phyloP scores from a whole-genome alignment of 1,140 invertebrate genomes.

The Cheumatopsyche charites region DNA sequence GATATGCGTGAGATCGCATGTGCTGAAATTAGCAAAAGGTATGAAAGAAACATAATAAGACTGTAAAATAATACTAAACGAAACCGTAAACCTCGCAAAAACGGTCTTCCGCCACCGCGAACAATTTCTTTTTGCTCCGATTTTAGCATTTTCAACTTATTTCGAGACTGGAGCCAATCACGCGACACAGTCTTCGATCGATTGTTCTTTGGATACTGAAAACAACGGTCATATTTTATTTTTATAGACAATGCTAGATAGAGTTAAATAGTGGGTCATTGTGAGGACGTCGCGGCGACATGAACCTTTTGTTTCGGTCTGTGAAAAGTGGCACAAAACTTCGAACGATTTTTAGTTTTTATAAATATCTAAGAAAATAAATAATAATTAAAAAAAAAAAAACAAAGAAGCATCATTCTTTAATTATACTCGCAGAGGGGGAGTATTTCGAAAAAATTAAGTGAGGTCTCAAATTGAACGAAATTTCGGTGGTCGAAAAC shows the following conservation, averaged over 20 bases:
- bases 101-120: constrained; percentile 30
- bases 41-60: constrained; percentile 44
- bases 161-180: constrained; percentile 11
- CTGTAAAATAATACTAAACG: constrained; percentile 42
- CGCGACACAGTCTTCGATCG: constrained; percentile 13
- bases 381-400: too few species aligned
- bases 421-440: background rate
- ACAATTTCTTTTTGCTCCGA: constrained; percentile 18
- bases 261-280: background rate
- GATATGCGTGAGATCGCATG: constrained; percentile 44
- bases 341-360: background rate
- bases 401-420: background rate
- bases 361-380: background rate
- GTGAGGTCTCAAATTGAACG: constrained; percentile 24
- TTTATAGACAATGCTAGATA: background rate
- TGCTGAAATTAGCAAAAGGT: constrained; percentile 37
- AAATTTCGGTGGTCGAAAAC: background rate
- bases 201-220: background rate
- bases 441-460: constrained; percentile 1
- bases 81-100: constrained; percentile 43
- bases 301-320: background rate
- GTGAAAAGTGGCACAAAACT: background rate
- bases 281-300: background rate
- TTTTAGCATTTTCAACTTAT: constrained; percentile 12
- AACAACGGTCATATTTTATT: background rate